These are phyloP conservation scores for Elaphurus davidianus DNA, from an alignment of 2,113 vertebrate genomes.

Conservation along the genomic window DNA sequence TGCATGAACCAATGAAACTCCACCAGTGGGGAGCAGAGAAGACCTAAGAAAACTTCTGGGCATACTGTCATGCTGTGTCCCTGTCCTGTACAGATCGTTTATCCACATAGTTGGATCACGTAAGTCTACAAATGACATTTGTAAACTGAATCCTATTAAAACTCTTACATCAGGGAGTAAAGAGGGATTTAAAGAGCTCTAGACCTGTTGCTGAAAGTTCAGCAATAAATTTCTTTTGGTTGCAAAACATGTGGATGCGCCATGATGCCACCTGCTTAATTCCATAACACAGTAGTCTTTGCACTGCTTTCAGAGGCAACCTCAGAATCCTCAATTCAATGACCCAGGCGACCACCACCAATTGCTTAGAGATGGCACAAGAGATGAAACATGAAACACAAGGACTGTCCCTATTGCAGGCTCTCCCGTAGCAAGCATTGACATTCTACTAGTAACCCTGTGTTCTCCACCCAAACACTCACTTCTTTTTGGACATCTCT, in stretches of 20 bases:
- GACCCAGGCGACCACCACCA: background rate
- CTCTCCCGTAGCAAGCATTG: background rate
- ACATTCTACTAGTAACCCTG: background rate
- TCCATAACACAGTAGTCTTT: background rate
- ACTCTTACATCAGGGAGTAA: background rate
- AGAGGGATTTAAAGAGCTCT: background rate
- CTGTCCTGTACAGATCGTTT: background rate
- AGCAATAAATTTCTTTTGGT: background rate
- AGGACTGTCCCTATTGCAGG: fast-evolving
- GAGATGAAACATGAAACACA: background rate
- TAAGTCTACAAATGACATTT: background rate
- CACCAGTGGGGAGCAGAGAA: background rate
- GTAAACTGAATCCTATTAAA: background rate
- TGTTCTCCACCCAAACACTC: background rate
- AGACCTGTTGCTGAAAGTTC: background rate
- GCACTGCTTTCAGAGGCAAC: background rate
- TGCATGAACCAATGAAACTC: background rate
- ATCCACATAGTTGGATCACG: background rate
- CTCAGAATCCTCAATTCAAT: background rate
- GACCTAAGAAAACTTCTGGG: background rate
- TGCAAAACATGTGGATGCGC: background rate
- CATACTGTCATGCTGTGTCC: background rate
- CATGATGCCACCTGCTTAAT: background rate
- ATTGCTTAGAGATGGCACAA: background rate
- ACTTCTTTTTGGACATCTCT: background rate